Base-by-base conservation (phyloP, 2,888 invertebrate genomes). In the Plagodis dolabraria region DNA sequence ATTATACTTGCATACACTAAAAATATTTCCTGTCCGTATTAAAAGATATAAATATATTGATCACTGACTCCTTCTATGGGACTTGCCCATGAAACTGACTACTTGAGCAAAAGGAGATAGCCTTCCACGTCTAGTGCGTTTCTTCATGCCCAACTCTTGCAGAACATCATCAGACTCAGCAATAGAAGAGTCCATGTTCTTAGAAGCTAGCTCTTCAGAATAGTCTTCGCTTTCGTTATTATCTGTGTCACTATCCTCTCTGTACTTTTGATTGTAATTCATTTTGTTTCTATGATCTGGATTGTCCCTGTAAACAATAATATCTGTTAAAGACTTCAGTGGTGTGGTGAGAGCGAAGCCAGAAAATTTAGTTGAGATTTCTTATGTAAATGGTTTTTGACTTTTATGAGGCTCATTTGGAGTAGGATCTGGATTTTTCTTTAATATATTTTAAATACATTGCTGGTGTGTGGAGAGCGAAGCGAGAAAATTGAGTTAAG, bases 1-100 rank as follows among this genome's bases (percentile, higher is more conserved):
- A 22, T 22, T 22, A 22, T 22, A 22, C 22, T 22, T 22, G 22
- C 22, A 22, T 22, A 22, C 22, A 22, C 22, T 22, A 22, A 22
- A 22, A 22, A 22, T 22, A 22, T 22, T 22, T 22, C 22, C 22
- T 22, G 22, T 22, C 22, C 22, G 4, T 22, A 22, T 11, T 7
- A 12, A 43, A 10, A 40, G 40, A 43, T 42, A 11, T 5, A 38
- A 38, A 5, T 43, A 11, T 2, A 5, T 11, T 10, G 40, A 40
- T 9, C 42, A 68, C 76, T 85, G 89, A 77, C 81, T 85, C 76
- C 82, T 81, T 69, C 79, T 86, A 53, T 76, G 72, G 42, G 75
- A 82, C 64, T 87, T 89, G 7, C 89, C 89, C 89, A 91, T 90
- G 73, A 90, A 90, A 74, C 86, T 89, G 54, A 89, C 89, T 2